phyloP scores from a whole-genome alignment of 2,888 invertebrate species.

The Polyommatus icarus region DNA sequence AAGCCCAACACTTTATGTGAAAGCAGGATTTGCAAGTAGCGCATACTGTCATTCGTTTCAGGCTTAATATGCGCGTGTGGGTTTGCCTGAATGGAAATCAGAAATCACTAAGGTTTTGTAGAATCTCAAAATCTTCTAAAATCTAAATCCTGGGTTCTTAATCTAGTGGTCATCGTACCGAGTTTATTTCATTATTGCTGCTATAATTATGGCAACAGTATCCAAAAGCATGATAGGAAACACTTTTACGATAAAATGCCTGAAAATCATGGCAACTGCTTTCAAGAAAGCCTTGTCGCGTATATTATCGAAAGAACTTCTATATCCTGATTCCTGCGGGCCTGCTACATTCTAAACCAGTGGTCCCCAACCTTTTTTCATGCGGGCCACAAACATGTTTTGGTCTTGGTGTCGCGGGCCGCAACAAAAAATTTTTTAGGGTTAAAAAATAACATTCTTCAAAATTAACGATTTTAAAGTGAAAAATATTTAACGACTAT shows the following conservation, averaged over 20 bases:
- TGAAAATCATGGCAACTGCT: not conserved
- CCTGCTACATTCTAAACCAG: not conserved
- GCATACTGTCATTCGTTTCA: not conserved
- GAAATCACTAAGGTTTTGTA: not conserved
- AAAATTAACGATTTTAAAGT: too few species aligned
- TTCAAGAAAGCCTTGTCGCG: not conserved
- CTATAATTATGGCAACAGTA: not conserved
- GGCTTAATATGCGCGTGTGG: not conserved
- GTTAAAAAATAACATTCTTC: too few species aligned
- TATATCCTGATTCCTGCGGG: not conserved
- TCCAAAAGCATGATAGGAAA: not conserved
- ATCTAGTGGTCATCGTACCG: not conserved
- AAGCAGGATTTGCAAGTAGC: not conserved
- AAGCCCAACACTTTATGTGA: not conserved
- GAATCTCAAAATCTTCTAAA: not conserved
- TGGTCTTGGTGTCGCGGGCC: too few species aligned
- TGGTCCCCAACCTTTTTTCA: too few species aligned
- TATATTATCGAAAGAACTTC: not conserved
- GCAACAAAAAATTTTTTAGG: too few species aligned
- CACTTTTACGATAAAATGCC: not conserved
- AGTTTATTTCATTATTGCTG: not conserved
- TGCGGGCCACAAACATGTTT: too few species aligned
- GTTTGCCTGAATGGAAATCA: not conserved
- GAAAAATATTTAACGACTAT: too few species aligned
- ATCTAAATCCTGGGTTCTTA: not conserved